Conservation (phyloP, 1,140 invertebrate genomes). For the Rhysida immarginata region DNA sequence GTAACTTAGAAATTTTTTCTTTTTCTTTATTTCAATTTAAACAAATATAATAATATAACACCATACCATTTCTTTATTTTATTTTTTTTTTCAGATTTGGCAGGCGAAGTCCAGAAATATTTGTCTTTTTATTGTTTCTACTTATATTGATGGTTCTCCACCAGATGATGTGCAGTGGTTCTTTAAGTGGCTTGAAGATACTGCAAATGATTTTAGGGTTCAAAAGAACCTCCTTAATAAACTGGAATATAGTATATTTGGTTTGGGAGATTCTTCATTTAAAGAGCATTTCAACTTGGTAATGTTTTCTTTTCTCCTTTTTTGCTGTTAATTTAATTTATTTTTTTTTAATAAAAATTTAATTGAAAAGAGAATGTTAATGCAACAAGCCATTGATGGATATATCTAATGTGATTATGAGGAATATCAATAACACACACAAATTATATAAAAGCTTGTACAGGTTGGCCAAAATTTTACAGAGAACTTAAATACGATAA, state of each 20-base stretch:
- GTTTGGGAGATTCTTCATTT: slow-evolving; percentile 42
- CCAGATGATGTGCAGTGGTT: slow-evolving; percentile 38
- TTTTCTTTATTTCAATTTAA: no score
- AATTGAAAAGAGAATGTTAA: no score
- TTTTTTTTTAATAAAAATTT: background rate
- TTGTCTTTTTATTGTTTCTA: slow-evolving; percentile 39
- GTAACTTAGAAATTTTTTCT: no score
- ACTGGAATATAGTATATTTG: slow-evolving; percentile 39
- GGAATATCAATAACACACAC: slow-evolving; percentile 20
- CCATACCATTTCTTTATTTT: background rate
- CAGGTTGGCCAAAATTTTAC: no score
- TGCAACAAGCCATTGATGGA: background rate
- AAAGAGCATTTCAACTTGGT: slow-evolving; percentile 37
- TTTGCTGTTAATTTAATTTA: no score
- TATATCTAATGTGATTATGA: slow-evolving; percentile 9
- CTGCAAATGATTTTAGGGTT: slow-evolving; percentile 39
- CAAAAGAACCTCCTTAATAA: slow-evolving; percentile 33
- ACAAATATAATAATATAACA: no score
- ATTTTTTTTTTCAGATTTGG: background rate
- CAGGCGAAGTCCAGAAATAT: slow-evolving; percentile 11
- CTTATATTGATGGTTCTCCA: slow-evolving; percentile 39
- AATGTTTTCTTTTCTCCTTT: slow-evolving; percentile 15
- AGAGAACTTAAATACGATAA: no score
- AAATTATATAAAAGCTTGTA: no score
- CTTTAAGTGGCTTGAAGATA: slow-evolving; percentile 38